Evolutionary conservation across 1,140 invertebrate genomes (phyloP).

Genomic region (Caenorhabditis elegans): WBcel235 BX284602.5:12989001-12989500

Average conservation of each 20-base stretch:
- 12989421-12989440: conserved; percentile 29
- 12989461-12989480: conserved; percentile 27
- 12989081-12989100: conserved; percentile 32
- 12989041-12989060: not conserved
- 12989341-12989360: not conserved
- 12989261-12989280: not conserved
- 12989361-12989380: not conserved
- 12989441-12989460: not conserved
- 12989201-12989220: not conserved
- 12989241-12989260: conserved; percentile 35
- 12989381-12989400: no score
- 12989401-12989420: no score
- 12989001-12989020: no score
- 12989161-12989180: not conserved
- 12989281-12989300: not conserved
- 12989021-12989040: no score
- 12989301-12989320: conserved; percentile 1
- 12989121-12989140: not conserved
- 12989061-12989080: conserved; percentile 30
- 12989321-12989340: conserved; percentile 36
- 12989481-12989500: conserved; percentile 1
- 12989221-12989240: conserved; percentile 21
- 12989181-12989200: conserved; percentile 20
- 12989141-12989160: conserved; percentile 29
- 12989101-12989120: conserved; percentile 41